A percentile compares a stretch with the other conserved stretches of the same genome.
Conservation (phyloP, 2,797 vertebrate species). For the Gouania willdenowi region DNA sequence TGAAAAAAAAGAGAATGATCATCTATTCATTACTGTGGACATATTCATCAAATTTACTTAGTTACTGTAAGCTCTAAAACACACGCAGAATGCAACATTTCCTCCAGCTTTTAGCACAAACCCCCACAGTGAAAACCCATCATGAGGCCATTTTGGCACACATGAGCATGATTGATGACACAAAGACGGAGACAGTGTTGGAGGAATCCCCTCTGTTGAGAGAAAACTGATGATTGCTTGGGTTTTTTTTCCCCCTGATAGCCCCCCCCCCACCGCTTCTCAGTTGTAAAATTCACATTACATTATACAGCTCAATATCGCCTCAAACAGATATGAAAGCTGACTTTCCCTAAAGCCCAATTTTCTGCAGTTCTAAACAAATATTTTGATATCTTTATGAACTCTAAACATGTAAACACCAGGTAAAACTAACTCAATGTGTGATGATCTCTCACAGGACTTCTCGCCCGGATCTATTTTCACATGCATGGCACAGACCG, state of each 20-base stretch:
- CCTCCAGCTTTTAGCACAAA: conserved; percentile 64
- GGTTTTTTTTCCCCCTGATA: conserved; percentile 29
- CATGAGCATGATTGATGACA: conserved; percentile 68
- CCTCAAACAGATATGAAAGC: too few relatives aligned
- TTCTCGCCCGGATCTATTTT: conserved; percentile 9
- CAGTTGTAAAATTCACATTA: conserved; percentile 38
- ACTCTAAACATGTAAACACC: conserved; percentile 15
- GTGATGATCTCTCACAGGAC: not conserved
- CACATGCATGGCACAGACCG: conserved; percentile 38
- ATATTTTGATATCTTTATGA: conserved; percentile 3
- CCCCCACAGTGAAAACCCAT: conserved; percentile 70
- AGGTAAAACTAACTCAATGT: not conserved
- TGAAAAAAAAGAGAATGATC: too few relatives aligned
- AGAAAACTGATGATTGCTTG: conserved; percentile 55
- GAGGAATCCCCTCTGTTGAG: conserved; percentile 51
- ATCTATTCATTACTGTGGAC: too few relatives aligned
- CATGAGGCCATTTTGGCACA: conserved; percentile 66
- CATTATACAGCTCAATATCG: conserved; percentile 14
- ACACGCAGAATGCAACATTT: conserved; percentile 51
- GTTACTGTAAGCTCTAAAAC: too few relatives aligned
- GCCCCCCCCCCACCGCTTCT: conserved; percentile 29
- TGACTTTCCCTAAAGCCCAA: conserved; percentile 15
- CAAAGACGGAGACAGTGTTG: conserved; percentile 45
- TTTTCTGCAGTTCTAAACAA: conserved; percentile 14
- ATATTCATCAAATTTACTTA: too few relatives aligned